phyloP scores from a whole-genome alignment of 1,140 invertebrate species.

The Wiebesia pumilae region DNA sequence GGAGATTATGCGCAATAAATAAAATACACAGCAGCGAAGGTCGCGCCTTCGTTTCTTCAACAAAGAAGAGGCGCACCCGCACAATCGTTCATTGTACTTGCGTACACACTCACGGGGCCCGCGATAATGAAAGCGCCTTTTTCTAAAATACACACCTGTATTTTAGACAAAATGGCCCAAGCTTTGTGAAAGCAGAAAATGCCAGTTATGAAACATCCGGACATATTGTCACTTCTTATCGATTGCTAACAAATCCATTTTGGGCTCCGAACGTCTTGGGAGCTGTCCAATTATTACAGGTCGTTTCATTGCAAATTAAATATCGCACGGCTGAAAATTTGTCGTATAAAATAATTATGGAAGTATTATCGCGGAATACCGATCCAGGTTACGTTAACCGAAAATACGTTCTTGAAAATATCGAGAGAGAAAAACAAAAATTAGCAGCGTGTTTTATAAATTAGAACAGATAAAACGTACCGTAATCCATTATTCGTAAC shows the following conservation, averaged over 20 bases:
- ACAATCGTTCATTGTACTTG: not conserved
- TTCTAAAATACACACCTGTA: too few relatives aligned
- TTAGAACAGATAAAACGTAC: too few relatives aligned
- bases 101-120: not conserved
- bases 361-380: too few relatives aligned
- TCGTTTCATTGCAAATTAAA: too few relatives aligned
- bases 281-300: not conserved
- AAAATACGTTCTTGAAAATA: too few relatives aligned
- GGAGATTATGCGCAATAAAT: not conserved
- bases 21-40: too few relatives aligned
- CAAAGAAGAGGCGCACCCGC: slow-evolving; percentile 6
- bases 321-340: too few relatives aligned
- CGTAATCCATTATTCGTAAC: too few relatives aligned
- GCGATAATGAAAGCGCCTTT: not conserved
- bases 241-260: not conserved
- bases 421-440: too few relatives aligned
- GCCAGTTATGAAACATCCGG: not conserved
- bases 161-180: not conserved
- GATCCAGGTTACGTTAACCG: too few relatives aligned
- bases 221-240: not conserved
- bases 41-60: slow-evolving; percentile 8
- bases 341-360: too few relatives aligned
- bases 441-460: too few relatives aligned
- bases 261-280: not conserved
- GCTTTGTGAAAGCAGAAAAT: not conserved